A percentile compares a stretch with the other conserved stretches of the same genome.
These are phyloP conservation scores for Cynaeus angustus DNA, from an alignment of 2,888 invertebrate genomes.

Conservation along the genomic window DNA sequence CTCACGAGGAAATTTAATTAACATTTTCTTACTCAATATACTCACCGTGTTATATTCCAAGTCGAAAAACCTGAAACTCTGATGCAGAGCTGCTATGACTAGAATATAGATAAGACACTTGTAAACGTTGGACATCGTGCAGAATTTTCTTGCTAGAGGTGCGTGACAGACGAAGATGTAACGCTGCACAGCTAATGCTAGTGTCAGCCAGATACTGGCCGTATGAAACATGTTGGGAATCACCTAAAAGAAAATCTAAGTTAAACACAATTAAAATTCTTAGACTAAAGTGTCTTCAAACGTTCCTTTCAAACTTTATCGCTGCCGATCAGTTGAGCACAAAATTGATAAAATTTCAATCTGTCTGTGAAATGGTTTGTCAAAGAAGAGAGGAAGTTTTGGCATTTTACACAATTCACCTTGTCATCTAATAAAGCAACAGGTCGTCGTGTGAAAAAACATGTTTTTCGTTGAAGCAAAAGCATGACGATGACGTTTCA, in stretches of 20 bases:
- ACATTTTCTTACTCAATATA: conserved; percentile 25
- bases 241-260: conserved; percentile 70
- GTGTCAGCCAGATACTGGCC: conserved; percentile 94
- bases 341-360: conserved; percentile 20
- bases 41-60: conserved; percentile 72
- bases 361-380: conserved; percentile 12
- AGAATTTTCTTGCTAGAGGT: conserved; percentile 88
- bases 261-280: neutral
- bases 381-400: neutral
- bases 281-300: too few relatives aligned
- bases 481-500: neutral
- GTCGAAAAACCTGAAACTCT: conserved; percentile 89
- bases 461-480: conserved; percentile 8
- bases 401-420: conserved; percentile 19
- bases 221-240: conserved; percentile 94
- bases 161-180: conserved; percentile 97
- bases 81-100: conserved; percentile 85
- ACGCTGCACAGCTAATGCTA: conserved; percentile 92
- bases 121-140: conserved; percentile 82
- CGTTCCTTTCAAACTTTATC: neutral
- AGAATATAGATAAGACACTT: conserved; percentile 87
- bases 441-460: conserved; percentile 8
- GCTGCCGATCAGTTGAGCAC: conserved; percentile 7
- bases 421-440: conserved; percentile 25
- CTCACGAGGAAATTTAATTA: conserved; percentile 25